A percentile compares a stretch with the other conserved stretches of the same genome.
phyloP scores from a whole-genome alignment of 2,888 invertebrate species.

The Mechanitis mazaeus region DNA sequence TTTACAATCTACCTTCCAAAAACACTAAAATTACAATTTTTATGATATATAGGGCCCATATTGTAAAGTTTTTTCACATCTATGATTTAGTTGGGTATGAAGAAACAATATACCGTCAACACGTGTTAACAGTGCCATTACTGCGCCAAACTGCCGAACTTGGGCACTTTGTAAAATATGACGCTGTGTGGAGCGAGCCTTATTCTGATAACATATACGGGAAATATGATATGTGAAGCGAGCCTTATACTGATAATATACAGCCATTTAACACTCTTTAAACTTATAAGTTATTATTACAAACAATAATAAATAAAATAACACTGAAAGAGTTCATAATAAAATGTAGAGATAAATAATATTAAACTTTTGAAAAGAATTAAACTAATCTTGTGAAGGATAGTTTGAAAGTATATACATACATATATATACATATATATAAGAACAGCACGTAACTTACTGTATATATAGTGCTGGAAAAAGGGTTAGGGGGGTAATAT shows the following conservation, averaged over 20 bases:
- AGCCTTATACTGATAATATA: slow-evolving; percentile 27
- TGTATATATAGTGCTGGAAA: too few species aligned
- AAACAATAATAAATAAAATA: too few species aligned
- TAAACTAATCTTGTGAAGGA: too few species aligned
- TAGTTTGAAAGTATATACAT: too few species aligned
- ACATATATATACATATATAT: too few species aligned
- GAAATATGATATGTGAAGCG: too few species aligned
- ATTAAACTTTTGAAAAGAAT: too few species aligned
- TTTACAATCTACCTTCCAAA: background rate
- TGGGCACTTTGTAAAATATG: slow-evolving; percentile 74
- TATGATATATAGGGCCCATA: slow-evolving; percentile 27
- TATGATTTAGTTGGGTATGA: slow-evolving; percentile 55
- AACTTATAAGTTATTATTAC: too few species aligned
- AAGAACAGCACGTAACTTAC: too few species aligned
- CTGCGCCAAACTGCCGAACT: slow-evolving; percentile 70
- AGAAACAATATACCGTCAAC: slow-evolving; percentile 65
- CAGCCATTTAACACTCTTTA: background rate
- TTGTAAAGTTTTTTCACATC: slow-evolving; percentile 38
- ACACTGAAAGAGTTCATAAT: too few species aligned
- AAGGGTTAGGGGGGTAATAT: slow-evolving; percentile 13
- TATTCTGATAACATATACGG: slow-evolving; percentile 40
- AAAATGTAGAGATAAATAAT: too few species aligned
- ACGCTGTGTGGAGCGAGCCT: slow-evolving; percentile 62
- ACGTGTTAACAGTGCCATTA: slow-evolving; percentile 75
- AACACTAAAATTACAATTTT: background rate